Conservation (phyloP, 2,888 invertebrate genomes). For the Dolichopus griseipennis region DNA sequence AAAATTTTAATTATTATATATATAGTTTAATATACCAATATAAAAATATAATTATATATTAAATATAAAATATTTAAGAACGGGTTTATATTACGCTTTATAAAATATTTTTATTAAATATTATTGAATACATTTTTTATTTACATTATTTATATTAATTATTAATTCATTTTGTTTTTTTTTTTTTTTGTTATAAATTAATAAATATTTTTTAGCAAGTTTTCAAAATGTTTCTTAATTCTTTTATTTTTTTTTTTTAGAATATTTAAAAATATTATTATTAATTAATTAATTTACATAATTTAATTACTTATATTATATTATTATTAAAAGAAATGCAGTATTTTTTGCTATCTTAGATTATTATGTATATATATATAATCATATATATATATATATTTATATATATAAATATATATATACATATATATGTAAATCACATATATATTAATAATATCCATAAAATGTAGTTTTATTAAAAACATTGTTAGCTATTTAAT, state of each 20-base stretch:
- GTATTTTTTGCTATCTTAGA: slow-evolving; percentile 1
- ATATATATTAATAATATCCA: neutral
- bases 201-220: neutral
- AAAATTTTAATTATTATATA: too few relatives aligned
- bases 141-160: too few relatives aligned
- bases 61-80: too few relatives aligned
- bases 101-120: too few relatives aligned
- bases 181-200: neutral
- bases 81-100: too few relatives aligned
- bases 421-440: neutral
- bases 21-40: too few relatives aligned
- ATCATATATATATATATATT: neutral
- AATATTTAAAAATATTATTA: neutral
- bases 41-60: too few relatives aligned
- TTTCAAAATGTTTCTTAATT: neutral
- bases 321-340: neutral
- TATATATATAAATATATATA: neutral
- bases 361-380: neutral
- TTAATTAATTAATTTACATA: too few relatives aligned
- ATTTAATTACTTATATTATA: neutral
- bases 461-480: neutral
- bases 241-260: neutral
- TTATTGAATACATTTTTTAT: too few relatives aligned
- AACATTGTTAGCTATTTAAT: neutral
- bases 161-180: too few relatives aligned